These are phyloP conservation scores for Ara ararauna DNA, from an alignment of 2,797 vertebrate genomes.

Conservation along the genomic window DNA sequence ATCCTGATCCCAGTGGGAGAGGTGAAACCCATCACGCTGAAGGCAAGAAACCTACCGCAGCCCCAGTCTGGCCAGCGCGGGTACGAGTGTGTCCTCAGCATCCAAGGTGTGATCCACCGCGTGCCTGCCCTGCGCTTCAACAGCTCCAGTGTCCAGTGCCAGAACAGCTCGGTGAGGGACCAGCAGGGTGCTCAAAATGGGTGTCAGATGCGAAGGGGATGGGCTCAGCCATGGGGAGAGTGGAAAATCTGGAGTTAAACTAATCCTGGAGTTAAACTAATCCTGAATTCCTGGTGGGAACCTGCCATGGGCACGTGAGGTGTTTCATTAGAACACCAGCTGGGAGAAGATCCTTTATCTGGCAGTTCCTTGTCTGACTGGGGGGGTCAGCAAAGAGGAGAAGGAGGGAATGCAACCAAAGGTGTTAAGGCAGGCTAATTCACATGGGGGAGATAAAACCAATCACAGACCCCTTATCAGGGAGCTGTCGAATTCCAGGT, in stretches of 20 bases:
- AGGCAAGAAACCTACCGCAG: conserved; percentile 94
- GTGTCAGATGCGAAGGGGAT: neutral
- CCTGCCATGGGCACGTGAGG: neutral
- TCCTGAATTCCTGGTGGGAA: neutral
- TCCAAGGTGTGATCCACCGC: conserved; percentile 90
- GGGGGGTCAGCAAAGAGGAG: conserved; percentile 48
- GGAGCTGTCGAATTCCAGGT: conserved; percentile 75
- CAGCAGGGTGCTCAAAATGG: neutral
- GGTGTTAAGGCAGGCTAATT: conserved; percentile 78
- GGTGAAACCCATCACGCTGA: conserved; percentile 96
- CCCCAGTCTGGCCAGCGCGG: conserved; percentile 97
- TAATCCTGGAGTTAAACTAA: conserved; percentile 20
- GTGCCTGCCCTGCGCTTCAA: conserved; percentile 98
- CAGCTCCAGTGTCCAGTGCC: conserved; percentile 98
- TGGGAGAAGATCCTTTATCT: conserved; percentile 56
- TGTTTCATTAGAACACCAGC: conserved; percentile 43
- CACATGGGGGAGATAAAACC: conserved; percentile 73
- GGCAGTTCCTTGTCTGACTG: conserved; percentile 44
- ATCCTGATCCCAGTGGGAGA: conserved; percentile 96
- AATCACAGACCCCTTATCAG: conserved; percentile 78
- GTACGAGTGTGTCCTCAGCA: conserved; percentile 95
- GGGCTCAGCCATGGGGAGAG: neutral
- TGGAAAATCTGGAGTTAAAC: neutral
- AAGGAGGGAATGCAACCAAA: neutral
- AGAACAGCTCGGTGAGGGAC: conserved; percentile 94